These are phyloP conservation scores for Ptilodon capucinus DNA, from an alignment of 2,888 invertebrate species.

Conservation along the genomic window DNA sequence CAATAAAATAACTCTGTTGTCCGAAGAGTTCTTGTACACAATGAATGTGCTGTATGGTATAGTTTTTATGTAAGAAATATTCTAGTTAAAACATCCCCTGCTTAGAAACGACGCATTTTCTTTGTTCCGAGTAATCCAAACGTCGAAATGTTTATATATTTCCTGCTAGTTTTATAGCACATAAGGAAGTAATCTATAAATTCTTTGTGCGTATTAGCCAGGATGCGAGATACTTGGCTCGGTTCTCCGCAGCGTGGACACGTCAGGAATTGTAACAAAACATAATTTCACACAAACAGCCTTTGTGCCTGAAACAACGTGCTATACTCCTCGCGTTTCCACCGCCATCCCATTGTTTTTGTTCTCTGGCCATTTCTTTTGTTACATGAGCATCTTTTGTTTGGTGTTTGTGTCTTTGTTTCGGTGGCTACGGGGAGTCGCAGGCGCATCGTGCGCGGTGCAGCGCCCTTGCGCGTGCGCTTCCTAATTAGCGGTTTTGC, in stretches of 20 bases:
- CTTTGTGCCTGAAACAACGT: conserved; percentile 61
- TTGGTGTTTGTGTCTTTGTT: conserved; percentile 51
- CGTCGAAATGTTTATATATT: conserved; percentile 22
- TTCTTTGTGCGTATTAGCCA: conserved; percentile 17
- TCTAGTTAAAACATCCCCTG: conserved; percentile 31
- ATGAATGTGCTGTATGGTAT: conserved; percentile 31
- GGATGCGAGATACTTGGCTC: conserved; percentile 25
- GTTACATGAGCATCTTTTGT: conserved; percentile 55
- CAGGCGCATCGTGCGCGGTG: conserved; percentile 55
- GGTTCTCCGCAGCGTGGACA: conserved; percentile 28
- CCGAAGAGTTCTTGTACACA: conserved; percentile 45
- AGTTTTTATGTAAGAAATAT: conserved; percentile 47
- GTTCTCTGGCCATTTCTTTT: conserved; percentile 59
- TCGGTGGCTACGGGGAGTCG: conserved; percentile 33
- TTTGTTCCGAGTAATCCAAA: conserved; percentile 19
- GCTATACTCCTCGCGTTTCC: conserved; percentile 41
- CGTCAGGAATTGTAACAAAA: conserved; percentile 52
- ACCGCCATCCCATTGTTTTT: conserved; percentile 53
- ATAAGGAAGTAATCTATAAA: conserved; percentile 26
- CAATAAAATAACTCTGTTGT: too few relatives aligned
- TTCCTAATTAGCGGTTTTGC: conserved; percentile 74
- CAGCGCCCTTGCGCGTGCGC: conserved; percentile 74
- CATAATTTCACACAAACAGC: conserved; percentile 55
- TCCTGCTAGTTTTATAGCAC: conserved; percentile 17
- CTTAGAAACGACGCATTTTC: conserved; percentile 25